These are phyloP conservation scores for Griposia aprilina DNA, from an alignment of 2,888 invertebrate species.

Conservation along the genomic window DNA sequence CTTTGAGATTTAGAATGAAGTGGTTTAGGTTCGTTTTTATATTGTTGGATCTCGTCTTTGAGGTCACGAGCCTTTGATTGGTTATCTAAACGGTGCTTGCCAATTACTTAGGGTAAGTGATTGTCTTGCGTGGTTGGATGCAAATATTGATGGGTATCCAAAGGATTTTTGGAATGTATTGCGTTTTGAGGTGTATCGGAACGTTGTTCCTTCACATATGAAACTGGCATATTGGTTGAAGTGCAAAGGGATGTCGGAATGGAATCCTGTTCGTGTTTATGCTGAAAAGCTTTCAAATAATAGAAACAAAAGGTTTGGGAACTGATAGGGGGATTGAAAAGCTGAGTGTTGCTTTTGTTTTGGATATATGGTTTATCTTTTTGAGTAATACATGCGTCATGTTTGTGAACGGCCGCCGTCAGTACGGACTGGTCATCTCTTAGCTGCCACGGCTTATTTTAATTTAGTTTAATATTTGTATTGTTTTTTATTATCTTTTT, in stretches of 20 bases:
- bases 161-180: constrained; percentile 59
- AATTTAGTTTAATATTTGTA: too few relatives aligned
- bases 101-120: constrained; percentile 89
- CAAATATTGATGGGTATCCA: constrained; percentile 69
- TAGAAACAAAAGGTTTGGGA: constrained; percentile 31
- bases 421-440: too few relatives aligned
- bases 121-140: constrained; percentile 81
- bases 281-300: constrained; percentile 60
- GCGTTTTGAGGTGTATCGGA: constrained; percentile 46
- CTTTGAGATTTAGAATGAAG: constrained; percentile 57
- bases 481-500: too few relatives aligned
- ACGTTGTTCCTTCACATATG: constrained; percentile 36
- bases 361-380: constrained; percentile 2
- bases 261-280: constrained; percentile 45
- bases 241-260: constrained; percentile 47
- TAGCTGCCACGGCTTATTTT: too few relatives aligned
- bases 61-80: constrained; percentile 84
- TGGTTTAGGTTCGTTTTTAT: constrained; percentile 64
- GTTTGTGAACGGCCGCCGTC: too few relatives aligned
- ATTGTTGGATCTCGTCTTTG: constrained; percentile 65
- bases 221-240: constrained; percentile 37
- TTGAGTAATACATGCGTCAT: neutral
- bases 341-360: constrained; percentile 6
- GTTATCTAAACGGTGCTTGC: constrained; percentile 83
- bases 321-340: constrained; percentile 9